Evolutionary conservation across 2,113 vertebrate species (phyloP), one percentile per base, ranked within the genome.

Genomic region (Monarcha castaneiventris): DNA sequence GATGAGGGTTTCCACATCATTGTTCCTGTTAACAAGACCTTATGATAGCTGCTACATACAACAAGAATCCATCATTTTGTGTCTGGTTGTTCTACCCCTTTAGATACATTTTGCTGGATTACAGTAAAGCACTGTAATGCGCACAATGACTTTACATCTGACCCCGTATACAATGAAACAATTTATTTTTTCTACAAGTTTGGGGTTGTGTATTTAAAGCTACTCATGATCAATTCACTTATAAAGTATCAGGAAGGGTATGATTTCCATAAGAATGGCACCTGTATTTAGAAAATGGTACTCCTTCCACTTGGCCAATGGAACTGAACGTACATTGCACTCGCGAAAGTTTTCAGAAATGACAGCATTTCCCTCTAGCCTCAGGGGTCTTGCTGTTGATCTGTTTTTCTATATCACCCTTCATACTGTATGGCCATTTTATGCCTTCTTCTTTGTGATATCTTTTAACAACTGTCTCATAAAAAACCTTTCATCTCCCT

Each of bases 341-440:
- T 58, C 76, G 29, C 54, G 61, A 74, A 93, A 91, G 32, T 87
- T 63, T 94, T 62, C 55, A 91, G 39, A 43, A 87, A 73, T 63
- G 32, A 64, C 58, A 64, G 69, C 13, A 52, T 66, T 94, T 73
- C 59, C 54, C 33, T 92, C 84, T 84, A 84, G 52, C 84, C 33
- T 80, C 43, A 51, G 51, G 43, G n/a, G 7, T 68, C 19, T 43
- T 85, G 33, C 33, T 93, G 59, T 75, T 92, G 20, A 56, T 68
- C 49, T 35, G 16, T 33, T 93, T 85, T 92, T 85, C 78, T 87
- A 0, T 66, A 73, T 76, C 32, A 69, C 5, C 37, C 33, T 91
- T 76, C 62, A 41, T 35, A 69, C 4, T 76, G 2, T 39, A 41
- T 29, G 46, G 30, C 11, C 67, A 66, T 48, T 83, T 91, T 83